phyloP scores from a whole-genome alignment of 2,113 vertebrate species.

The Craseonycteris thonglongyai region DNA sequence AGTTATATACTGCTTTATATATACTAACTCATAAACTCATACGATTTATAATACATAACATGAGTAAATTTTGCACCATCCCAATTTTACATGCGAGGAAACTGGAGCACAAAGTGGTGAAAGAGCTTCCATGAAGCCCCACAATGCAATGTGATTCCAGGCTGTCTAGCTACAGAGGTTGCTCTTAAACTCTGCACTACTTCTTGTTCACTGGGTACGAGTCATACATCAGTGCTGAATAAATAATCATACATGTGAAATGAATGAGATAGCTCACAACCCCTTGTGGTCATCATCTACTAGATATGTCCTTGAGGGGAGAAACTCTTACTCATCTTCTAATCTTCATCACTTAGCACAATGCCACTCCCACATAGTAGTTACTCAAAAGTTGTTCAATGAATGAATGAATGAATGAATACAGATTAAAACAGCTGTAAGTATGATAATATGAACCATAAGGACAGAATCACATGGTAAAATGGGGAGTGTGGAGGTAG shows the following conservation, averaged over 20 bases:
- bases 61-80: not conserved
- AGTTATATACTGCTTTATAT: not conserved
- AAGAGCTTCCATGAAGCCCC: not conserved
- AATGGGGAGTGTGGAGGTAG: not conserved
- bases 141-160: not conserved
- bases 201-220: not conserved
- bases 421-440: not conserved
- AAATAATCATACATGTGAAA: not conserved
- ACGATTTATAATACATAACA: no score
- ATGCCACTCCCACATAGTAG: not conserved
- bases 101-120: not conserved
- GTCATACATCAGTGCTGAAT: not conserved
- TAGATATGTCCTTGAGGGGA: not conserved
- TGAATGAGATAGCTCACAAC: not conserved
- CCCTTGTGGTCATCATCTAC: not conserved
- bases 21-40: not conserved
- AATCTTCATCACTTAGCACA: not conserved
- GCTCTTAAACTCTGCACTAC: not conserved
- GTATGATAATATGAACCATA: not conserved
- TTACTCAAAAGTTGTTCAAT: not conserved
- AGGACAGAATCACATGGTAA: not conserved
- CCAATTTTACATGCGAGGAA: not conserved
- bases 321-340: not conserved
- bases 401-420: not conserved
- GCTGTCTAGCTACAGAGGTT: not conserved